Evolutionary conservation across 2,888 invertebrate genomes (phyloP).

Genomic region (Phasia obesa): DNA sequence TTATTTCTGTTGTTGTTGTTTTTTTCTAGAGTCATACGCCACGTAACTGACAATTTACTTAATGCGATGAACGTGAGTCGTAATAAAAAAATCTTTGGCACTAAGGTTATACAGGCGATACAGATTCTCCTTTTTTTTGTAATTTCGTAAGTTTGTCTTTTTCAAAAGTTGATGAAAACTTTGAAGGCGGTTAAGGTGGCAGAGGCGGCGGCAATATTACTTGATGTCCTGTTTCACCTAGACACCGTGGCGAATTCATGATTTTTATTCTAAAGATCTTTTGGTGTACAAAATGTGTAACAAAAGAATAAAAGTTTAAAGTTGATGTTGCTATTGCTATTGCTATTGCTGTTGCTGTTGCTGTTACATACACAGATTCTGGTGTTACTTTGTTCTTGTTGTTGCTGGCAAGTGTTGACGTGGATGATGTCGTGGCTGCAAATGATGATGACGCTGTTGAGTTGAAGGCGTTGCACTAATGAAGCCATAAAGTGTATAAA

Average conservation of each 20-base stretch:
- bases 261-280: conserved; percentile 51
- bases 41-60: conserved; percentile 82
- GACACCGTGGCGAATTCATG: conserved; percentile 71
- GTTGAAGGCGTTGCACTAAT: conserved; percentile 77
- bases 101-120: conserved; percentile 55
- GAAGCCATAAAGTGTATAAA: conserved; percentile 79
- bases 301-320: conserved; percentile 58
- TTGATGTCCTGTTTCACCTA: conserved; percentile 66
- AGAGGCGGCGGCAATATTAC: conserved; percentile 58
- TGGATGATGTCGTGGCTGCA: conserved; percentile 40
- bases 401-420: conserved; percentile 41
- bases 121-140: conserved; percentile 15
- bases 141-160: conserved; percentile 30
- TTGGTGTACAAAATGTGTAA: conserved; percentile 42
- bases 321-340: conserved; percentile 41
- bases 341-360: not conserved
- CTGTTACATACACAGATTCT: no score
- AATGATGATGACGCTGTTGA: conserved; percentile 51
- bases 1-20: no score
- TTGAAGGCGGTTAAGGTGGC: conserved; percentile 72
- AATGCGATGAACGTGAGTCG: conserved; percentile 81
- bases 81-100: conserved; percentile 74
- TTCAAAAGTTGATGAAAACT: conserved; percentile 75
- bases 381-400: not conserved
- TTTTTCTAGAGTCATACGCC: conserved; percentile 25